Evolutionary conservation across 2,888 invertebrate genomes (phyloP), one percentile per base, ranked within the genome.

Genomic region (Tortricodes alternella): DNA sequence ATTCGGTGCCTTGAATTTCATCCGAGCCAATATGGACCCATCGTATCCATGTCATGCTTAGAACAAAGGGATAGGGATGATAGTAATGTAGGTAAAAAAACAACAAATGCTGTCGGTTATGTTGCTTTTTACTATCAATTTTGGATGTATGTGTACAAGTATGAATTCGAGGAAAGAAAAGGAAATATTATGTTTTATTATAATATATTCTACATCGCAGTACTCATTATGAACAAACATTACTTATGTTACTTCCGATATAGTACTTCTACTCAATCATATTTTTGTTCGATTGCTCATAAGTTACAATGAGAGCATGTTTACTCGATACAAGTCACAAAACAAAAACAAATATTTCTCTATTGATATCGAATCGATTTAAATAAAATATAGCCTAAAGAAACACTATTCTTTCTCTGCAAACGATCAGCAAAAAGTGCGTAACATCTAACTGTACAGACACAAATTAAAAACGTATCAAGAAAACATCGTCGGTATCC

Each of bases 81-180:
- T 56, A 68, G 69, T 70, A 76, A 74, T 65, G 73, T 62, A 72
- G 71, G 62, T 75, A 83, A 80, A 85, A 80, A 85, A 88, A 89
- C 84, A 82, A 85, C 80, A 80, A 73, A 75, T 69, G 75, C 67
- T 77, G 55, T 90, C 84, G 87, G 89, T 90, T 89, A 89, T 86
- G 89, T 89, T 89, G 88, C 83, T 86, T 89, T 89, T 90, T 89
- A 89, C 89, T 89, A 90, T 89, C 87, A 90, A 90, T 90, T 89
- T 89, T 88, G 83, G 88, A 89, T 89, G 88, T 85, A 87, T 83
- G 89, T 89, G 88, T 89, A 89, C 89, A 89, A 86, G 85, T 86
- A 89, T 88, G 87, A 89, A 83, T 85, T 88, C 83, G 85, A 89
- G 84, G 86, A 89, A 89, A 89, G 87, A 83, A 89, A 89, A 89